Evolutionary conservation across 1,140 invertebrate species (phyloP).

Genomic region (Drosophila pseudoananassae): DNA sequence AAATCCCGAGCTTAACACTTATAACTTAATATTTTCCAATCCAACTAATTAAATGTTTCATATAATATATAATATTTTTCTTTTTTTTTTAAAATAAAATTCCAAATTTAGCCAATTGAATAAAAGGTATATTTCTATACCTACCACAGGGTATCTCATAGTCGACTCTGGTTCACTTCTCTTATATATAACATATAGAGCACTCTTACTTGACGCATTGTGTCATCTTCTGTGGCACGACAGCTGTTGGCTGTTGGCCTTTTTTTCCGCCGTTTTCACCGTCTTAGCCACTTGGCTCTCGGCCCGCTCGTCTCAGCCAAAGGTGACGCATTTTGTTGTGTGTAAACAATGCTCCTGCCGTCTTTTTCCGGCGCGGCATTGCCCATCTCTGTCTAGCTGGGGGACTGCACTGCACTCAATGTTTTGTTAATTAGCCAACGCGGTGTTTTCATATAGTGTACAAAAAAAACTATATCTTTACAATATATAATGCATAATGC

Average conservation of each 20-base stretch:
- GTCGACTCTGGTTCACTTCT: neutral
- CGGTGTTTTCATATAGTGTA: conserved; percentile 34
- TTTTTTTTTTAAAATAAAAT: no score
- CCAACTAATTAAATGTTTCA: no score
- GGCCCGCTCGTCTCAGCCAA: conserved; percentile 8
- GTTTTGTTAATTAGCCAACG: conserved; percentile 66
- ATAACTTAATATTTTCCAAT: no score
- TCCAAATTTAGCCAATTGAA: no score
- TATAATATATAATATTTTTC: no score
- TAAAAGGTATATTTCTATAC: no score
- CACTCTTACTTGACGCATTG: conserved; percentile 43
- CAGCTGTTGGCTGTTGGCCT: conserved; percentile 35
- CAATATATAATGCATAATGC: conserved; percentile 38
- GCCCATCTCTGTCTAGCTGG: conserved; percentile 8
- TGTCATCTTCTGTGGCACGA: conserved; percentile 15
- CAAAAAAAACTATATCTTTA: neutral
- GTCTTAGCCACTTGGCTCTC: neutral
- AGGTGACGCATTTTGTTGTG: conserved; percentile 40
- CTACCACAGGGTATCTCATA: neutral
- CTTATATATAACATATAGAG: neutral
- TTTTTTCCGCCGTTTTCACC: neutral
- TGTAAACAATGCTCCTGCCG: conserved; percentile 58
- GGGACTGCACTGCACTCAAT: conserved; percentile 29
- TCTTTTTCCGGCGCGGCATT: conserved; percentile 7
- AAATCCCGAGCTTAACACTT: no score